These are phyloP conservation scores for Eurystomus glaucurus DNA, from an alignment of 2,797 vertebrate genomes.

Conservation along the genomic window DNA sequence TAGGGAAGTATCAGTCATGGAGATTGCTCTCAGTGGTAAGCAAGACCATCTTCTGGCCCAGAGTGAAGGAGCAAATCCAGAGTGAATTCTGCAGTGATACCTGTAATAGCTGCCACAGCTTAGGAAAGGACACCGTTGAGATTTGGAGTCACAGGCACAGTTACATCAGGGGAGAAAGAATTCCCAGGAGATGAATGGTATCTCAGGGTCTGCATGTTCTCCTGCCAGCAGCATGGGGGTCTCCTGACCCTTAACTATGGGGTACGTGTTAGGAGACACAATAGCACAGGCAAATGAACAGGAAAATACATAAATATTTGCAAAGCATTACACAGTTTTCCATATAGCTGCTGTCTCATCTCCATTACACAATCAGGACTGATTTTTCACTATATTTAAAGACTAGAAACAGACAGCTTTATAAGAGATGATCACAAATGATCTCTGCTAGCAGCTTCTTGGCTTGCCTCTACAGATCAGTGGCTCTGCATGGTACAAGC, in stretches of 20 bases:
- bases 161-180: background rate
- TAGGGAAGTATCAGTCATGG: background rate
- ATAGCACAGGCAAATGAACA: background rate
- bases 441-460: background rate
- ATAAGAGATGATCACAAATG: background rate
- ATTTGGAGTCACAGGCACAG: background rate
- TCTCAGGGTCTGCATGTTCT: background rate
- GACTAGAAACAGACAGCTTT: background rate
- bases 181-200: background rate
- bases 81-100: background rate
- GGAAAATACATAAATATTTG: background rate
- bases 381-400: background rate
- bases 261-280: background rate
- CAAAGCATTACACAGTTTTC: background rate
- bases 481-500: background rate
- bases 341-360: background rate
- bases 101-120: background rate
- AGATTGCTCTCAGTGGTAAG: background rate
- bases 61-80: background rate
- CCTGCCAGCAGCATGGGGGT: background rate
- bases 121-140: background rate
- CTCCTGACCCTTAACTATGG: background rate
- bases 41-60: background rate
- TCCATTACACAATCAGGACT: background rate
- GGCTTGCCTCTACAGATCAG: background rate